These are phyloP conservation scores for Lateolabrax maculatus DNA, from an alignment of 2,797 vertebrate genomes.

Conservation along the genomic window DNA sequence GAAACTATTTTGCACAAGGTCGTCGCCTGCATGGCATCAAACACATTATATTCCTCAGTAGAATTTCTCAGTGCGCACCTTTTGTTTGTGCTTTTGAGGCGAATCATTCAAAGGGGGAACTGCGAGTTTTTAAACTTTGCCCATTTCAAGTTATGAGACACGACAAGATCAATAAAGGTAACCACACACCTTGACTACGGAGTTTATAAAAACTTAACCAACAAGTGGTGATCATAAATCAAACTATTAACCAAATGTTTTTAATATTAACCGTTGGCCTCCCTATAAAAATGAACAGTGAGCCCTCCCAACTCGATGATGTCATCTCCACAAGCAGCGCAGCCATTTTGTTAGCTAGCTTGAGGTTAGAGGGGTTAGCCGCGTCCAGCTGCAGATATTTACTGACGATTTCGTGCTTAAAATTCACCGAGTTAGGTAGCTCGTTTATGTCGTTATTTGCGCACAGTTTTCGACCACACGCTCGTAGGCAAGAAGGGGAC, in stretches of 20 bases:
- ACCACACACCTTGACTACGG: no score
- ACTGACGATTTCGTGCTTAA: constrained; percentile 11
- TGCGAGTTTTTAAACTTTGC: accelerated
- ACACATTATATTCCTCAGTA: neutral
- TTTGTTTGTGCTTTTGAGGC: constrained; percentile 44
- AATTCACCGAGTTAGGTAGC: neutral
- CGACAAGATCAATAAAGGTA: accelerated
- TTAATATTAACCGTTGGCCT: neutral
- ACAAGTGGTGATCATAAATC: accelerated
- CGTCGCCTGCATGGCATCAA: no score
- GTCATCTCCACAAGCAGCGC: constrained; percentile 70
- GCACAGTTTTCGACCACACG: accelerated
- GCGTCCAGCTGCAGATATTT: constrained; percentile 31
- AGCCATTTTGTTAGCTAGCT: constrained; percentile 89
- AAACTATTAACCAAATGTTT: neutral
- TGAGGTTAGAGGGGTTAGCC: constrained; percentile 66
- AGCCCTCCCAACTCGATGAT: constrained; percentile 64
- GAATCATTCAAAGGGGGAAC: constrained; percentile 21
- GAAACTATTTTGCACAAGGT: neutral
- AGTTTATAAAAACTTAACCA: accelerated
- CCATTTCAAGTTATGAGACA: accelerated
- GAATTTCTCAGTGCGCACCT: constrained; percentile 39
- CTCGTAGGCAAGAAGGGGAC: neutral
- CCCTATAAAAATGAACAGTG: constrained; percentile 50
- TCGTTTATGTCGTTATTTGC: neutral